These are phyloP conservation scores for Lycaon pictus DNA, from an alignment of 2,113 vertebrate genomes.

Conservation along the genomic window DNA sequence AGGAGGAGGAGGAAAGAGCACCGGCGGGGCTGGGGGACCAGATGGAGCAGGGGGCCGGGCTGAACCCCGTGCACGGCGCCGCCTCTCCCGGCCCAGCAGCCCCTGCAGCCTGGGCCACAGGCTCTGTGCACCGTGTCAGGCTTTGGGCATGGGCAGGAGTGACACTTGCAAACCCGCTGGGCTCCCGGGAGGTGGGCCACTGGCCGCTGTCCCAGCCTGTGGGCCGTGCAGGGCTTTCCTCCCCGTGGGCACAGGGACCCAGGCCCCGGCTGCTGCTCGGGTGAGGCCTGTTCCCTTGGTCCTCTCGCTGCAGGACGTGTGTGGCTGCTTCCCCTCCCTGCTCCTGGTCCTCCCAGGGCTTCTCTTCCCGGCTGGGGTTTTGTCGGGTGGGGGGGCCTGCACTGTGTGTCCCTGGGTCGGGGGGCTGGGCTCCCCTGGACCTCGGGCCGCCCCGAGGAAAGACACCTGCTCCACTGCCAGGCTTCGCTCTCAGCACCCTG, in stretches of 20 bases:
- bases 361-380: fast-evolving
- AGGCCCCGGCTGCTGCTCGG: neutral
- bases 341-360: fast-evolving
- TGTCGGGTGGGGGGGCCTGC: neutral
- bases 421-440: too few species aligned
- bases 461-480: neutral
- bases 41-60: neutral
- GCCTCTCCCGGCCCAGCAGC: neutral
- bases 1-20: too few species aligned
- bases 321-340: neutral
- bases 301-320: neutral
- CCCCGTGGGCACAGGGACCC: neutral
- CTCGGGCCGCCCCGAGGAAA: fast-evolving
- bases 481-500: neutral
- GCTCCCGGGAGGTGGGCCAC: neutral
- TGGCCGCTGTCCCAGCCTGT: fast-evolving
- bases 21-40: fast-evolving
- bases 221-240: too few species aligned
- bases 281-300: neutral
- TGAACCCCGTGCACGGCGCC: too few species aligned
- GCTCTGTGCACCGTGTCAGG: neutral
- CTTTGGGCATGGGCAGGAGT: neutral
- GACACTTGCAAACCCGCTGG: fast-evolving
- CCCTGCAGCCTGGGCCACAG: fast-evolving
- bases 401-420: fast-evolving